Evolutionary conservation across 2,797 vertebrate genomes (phyloP).

Genomic region (Argyrosomus regius): DNA sequence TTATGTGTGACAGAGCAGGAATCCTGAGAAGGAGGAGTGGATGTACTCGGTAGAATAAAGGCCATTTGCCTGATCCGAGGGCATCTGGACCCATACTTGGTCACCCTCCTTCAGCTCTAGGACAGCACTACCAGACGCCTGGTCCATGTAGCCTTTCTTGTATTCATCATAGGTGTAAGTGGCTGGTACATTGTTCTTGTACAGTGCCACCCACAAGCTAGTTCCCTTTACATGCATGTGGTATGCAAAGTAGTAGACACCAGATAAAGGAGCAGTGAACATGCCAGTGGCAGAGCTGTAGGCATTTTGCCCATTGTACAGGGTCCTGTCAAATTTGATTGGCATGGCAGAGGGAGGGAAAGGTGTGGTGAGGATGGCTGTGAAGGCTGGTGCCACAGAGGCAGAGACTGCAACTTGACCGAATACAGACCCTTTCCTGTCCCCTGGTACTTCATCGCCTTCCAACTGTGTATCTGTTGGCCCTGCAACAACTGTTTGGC

Average conservation of each 20-base stretch:
- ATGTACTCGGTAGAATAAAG: constrained; percentile 99
- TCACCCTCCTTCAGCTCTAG: constrained; percentile 97
- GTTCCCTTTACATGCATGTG: constrained; percentile 99
- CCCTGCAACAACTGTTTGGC: constrained; percentile 90
- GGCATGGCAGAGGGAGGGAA: constrained; percentile 97
- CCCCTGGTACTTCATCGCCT: constrained; percentile 89
- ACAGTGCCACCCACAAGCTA: constrained; percentile 98
- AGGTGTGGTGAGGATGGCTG: constrained; percentile 94
- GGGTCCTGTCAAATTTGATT: constrained; percentile 97
- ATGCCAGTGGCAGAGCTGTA: constrained; percentile 95
- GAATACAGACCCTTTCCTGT: constrained; percentile 89
- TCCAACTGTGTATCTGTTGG: constrained; percentile 89
- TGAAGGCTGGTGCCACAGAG: constrained; percentile 93
- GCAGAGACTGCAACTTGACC: constrained; percentile 91
- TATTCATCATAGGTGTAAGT: constrained; percentile 99
- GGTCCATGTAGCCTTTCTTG: constrained; percentile 99
- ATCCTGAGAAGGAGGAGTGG: constrained; percentile 99
- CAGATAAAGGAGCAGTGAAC: constrained; percentile 95
- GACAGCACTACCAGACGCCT: constrained; percentile 97
- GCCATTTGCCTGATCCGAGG: constrained; percentile 98
- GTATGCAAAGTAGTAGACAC: constrained; percentile 98
- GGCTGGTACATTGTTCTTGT: constrained; percentile 99
- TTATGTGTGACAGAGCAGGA: constrained; percentile 99
- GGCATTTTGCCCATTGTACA: constrained; percentile 97
- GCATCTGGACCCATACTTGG: constrained; percentile 99